Conservation (phyloP, 2,888 invertebrate species). For the Dryobotodes eremita region DNA sequence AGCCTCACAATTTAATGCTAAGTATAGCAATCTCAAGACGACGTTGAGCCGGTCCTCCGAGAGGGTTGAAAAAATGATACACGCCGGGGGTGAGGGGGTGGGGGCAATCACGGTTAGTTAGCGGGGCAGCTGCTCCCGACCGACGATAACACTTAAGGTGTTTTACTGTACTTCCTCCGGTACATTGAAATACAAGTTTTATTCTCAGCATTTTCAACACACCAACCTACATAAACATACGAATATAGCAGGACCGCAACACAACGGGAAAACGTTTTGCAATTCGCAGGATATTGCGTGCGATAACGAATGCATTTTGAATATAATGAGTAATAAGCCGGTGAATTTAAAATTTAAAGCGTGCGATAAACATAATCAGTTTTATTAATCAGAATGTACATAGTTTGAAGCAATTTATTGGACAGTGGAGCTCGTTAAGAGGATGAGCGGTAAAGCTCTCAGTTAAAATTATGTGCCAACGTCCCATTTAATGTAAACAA, state of each 20-base stretch:
- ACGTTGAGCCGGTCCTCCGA: conserved; percentile 79
- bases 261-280: conserved; percentile 63
- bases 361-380: conserved; percentile 81
- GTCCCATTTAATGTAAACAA: conserved; percentile 78
- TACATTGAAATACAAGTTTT: conserved; percentile 75
- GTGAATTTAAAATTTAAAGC: conserved; percentile 79
- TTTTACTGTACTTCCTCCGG: conserved; percentile 76
- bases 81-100: conserved; percentile 70
- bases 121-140: conserved; percentile 84
- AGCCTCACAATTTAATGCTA: conserved; percentile 89
- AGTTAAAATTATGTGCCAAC: conserved; percentile 81
- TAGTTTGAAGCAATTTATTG: conserved; percentile 85
- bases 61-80: conserved; percentile 89
- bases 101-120: conserved; percentile 86
- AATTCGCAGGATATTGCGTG: conserved; percentile 65
- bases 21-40: conserved; percentile 88
- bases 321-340: conserved; percentile 76
- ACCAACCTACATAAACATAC: conserved; percentile 31
- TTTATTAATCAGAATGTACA: conserved; percentile 84
- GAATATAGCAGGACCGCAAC: conserved; percentile 37
- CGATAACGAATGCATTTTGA: conserved; percentile 76
- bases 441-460: conserved; percentile 83
- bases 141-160: conserved; percentile 82
- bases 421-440: conserved; percentile 84
- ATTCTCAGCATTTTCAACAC: conserved; percentile 59